Percentiles rank a stretch among this genome's conserved stretches.
Conservation (phyloP, 2,888 invertebrate species). For the Stegana nigrithorax region DNA sequence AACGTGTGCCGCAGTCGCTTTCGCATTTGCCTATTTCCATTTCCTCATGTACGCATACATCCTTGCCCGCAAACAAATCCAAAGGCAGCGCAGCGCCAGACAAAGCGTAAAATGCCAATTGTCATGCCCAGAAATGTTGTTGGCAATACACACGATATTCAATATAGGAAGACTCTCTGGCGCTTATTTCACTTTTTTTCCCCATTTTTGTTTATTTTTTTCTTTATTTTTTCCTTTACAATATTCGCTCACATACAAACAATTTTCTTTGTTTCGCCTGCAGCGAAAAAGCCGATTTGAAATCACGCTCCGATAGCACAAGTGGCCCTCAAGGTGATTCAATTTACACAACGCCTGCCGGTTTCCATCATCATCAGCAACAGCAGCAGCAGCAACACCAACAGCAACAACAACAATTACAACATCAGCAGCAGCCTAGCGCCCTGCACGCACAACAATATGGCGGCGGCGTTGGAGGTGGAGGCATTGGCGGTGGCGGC, state of each 20-base stretch:
- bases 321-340: constrained; percentile 80
- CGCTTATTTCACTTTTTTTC: too few relatives aligned
- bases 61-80: too few relatives aligned
- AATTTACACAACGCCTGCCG: constrained; percentile 75
- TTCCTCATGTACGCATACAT: too few relatives aligned
- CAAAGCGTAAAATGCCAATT: constrained; percentile 9
- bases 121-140: not conserved
- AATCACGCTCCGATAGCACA: constrained; percentile 68
- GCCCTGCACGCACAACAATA: constrained; percentile 47
- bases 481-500: constrained; percentile 62
- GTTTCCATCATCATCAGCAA: constrained; percentile 67
- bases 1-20: too few relatives aligned
- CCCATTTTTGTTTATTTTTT: not conserved
- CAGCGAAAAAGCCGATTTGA: constrained; percentile 69
- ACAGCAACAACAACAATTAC: constrained; percentile 47
- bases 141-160: too few relatives aligned
- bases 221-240: constrained; percentile 8
- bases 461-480: constrained; percentile 47
- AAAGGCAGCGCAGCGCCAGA: too few relatives aligned
- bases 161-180: too few relatives aligned
- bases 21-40: too few relatives aligned
- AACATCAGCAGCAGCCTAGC: constrained; percentile 24
- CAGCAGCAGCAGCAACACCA: constrained; percentile 56
- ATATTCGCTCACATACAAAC: too few relatives aligned
- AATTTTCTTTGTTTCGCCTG: constrained; percentile 26